Percentiles rank a stretch among this genome's conserved stretches.
Evolutionary conservation across 2,888 invertebrate genomes (phyloP).

Genomic region (Amphipyra berbera): DNA sequence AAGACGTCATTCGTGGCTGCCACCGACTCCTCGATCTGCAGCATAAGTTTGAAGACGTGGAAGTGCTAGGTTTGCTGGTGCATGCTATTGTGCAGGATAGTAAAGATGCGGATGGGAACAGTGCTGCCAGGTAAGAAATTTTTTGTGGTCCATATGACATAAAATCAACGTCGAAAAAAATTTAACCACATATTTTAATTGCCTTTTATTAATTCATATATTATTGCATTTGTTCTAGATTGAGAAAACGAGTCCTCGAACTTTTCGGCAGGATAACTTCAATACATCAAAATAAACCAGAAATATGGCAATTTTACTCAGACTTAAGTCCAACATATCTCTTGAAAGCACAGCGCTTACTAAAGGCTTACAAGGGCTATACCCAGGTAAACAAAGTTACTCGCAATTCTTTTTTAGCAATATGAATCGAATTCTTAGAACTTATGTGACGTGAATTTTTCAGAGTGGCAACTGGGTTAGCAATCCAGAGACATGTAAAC

Average conservation of each 20-base stretch:
- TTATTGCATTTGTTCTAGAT: slow-evolving; percentile 60
- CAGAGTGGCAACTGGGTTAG: slow-evolving; percentile 89
- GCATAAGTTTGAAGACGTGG: slow-evolving; percentile 93
- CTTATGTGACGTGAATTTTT: slow-evolving; percentile 44
- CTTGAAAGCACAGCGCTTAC: slow-evolving; percentile 92
- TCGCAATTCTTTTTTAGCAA: neutral
- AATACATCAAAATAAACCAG: slow-evolving; percentile 91
- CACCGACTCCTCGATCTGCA: slow-evolving; percentile 96
- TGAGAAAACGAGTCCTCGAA: slow-evolving; percentile 90
- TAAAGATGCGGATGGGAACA: slow-evolving; percentile 90
- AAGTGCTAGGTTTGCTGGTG: slow-evolving; percentile 93
- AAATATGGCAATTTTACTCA: slow-evolving; percentile 95
- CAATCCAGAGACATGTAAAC: slow-evolving; percentile 89
- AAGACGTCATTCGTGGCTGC: slow-evolving; percentile 95
- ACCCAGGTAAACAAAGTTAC: slow-evolving; percentile 87
- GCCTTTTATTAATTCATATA: neutral
- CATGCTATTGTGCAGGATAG: slow-evolving; percentile 91
- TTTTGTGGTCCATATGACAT: too few species aligned
- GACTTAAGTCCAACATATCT: slow-evolving; percentile 91
- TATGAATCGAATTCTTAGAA: too few species aligned
- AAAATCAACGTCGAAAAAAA: too few species aligned
- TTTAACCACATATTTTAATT: too few species aligned
- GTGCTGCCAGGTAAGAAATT: slow-evolving; percentile 75
- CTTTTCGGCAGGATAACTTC: slow-evolving; percentile 94
- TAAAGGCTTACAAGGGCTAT: slow-evolving; percentile 93